Percentiles rank a stretch among this genome's conserved stretches.
phyloP scores from a whole-genome alignment of 2,797 vertebrate genomes.

The Pelobates cultripes region DNA sequence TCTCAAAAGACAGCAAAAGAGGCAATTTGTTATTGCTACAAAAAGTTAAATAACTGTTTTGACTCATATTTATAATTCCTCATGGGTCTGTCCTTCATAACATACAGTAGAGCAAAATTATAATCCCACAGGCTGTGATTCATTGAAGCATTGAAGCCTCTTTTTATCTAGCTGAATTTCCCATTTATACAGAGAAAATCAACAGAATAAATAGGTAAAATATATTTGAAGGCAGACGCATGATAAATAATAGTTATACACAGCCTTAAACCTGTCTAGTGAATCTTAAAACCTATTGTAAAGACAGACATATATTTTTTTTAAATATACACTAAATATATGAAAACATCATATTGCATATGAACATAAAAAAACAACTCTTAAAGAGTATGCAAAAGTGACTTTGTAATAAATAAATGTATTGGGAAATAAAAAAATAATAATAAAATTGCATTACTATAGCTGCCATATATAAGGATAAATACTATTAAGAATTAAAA shows the following conservation, averaged over 20 bases:
- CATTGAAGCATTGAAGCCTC: not conserved
- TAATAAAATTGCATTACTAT: no score
- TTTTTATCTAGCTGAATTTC: constrained; percentile 25
- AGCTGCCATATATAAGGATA: no score
- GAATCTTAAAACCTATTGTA: not conserved
- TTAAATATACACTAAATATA: not conserved
- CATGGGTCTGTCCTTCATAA: constrained; percentile 29
- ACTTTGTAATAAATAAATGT: no score
- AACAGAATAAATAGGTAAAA: constrained; percentile 13
- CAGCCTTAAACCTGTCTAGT: not conserved
- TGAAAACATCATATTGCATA: not conserved
- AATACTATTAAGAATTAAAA: no score
- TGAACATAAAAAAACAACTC: not conserved
- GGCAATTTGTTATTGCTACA: not conserved
- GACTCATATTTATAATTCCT: constrained; percentile 28
- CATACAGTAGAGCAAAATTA: constrained; percentile 12
- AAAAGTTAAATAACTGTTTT: constrained; percentile 15
- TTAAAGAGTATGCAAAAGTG: not conserved
- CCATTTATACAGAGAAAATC: constrained; percentile 1
- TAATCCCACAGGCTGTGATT: constrained; percentile 29
- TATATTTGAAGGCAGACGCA: not conserved
- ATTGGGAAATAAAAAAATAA: no score
- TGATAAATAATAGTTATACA: not conserved
- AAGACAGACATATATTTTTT: not conserved
- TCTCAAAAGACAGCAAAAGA: constrained; percentile 1